Conservation (phyloP, 2,888 invertebrate genomes). For the Abrostola tripartita region DNA sequence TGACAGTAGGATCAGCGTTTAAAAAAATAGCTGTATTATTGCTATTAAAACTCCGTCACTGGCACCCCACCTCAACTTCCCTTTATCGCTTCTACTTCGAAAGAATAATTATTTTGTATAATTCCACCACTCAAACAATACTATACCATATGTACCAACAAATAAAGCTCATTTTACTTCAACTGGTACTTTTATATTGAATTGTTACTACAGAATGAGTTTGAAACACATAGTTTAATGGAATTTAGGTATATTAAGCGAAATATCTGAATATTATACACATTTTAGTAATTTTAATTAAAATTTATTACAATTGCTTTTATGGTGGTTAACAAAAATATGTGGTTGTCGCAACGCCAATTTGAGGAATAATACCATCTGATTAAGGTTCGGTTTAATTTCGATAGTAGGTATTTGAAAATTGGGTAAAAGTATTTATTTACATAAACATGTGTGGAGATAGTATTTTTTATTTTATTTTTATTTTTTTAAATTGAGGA, state of each 20-base stretch:
- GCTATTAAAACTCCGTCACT: slow-evolving; percentile 26
- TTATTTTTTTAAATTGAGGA: too few species aligned
- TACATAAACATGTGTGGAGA: too few species aligned
- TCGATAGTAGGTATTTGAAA: too few species aligned
- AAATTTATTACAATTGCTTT: slow-evolving; percentile 37
- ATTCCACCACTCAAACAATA: slow-evolving; percentile 9
- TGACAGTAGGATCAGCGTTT: too few species aligned
- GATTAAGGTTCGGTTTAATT: neutral
- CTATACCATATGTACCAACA: accelerated
- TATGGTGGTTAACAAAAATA: slow-evolving; percentile 8
- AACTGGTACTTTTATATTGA: slow-evolving; percentile 7
- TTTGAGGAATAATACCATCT: neutral
- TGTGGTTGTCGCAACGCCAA: neutral
- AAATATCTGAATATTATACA: slow-evolving; percentile 16
- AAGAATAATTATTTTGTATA: slow-evolving; percentile 55
- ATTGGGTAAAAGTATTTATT: too few species aligned
- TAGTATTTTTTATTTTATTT: too few species aligned
- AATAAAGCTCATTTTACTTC: slow-evolving; percentile 8
- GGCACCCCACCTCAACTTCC: slow-evolving; percentile 37
- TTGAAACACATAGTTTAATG: slow-evolving; percentile 17
- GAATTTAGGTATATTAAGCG: slow-evolving; percentile 16
- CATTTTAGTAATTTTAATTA: slow-evolving; percentile 34
- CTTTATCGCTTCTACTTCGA: slow-evolving; percentile 52
- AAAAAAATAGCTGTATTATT: too few species aligned
- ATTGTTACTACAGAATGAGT: slow-evolving; percentile 20